Percentiles rank a stretch among this genome's conserved stretches.
phyloP scores from a whole-genome alignment of 2,888 invertebrate genomes.

The Liodrosophila aerea region DNA sequence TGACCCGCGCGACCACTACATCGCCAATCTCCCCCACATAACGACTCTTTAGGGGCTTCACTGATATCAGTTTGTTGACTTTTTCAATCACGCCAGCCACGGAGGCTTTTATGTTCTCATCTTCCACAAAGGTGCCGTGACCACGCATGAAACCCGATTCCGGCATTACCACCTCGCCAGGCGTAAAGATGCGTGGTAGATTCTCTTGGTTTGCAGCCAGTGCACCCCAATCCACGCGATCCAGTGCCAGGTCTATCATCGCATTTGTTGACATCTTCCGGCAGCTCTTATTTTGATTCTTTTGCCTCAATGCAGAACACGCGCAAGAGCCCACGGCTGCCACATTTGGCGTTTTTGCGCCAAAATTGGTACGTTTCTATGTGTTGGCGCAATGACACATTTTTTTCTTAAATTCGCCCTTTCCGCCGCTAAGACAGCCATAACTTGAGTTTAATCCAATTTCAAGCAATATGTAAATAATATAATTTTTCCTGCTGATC shows the following conservation, averaged over 20 bases:
- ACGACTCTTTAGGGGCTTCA: constrained; percentile 94
- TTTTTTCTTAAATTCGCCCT: no score
- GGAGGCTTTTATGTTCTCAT: constrained; percentile 92
- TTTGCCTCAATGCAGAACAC: constrained; percentile 26
- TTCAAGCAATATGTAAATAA: no score
- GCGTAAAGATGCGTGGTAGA: constrained; percentile 89
- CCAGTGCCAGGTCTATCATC: constrained; percentile 86
- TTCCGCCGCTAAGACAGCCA: no score
- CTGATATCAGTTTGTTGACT: constrained; percentile 96
- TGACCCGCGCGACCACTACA: constrained; percentile 96
- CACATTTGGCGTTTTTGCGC: constrained; percentile 1
- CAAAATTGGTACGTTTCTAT: no score
- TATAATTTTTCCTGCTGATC: no score
- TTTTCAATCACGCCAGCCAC: constrained; percentile 97
- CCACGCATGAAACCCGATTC: constrained; percentile 89
- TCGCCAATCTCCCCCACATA: constrained; percentile 98
- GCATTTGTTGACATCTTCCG: constrained; percentile 82
- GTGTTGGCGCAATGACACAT: no score
- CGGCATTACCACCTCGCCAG: constrained; percentile 93
- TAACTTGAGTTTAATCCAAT: no score
- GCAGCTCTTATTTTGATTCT: neutral
- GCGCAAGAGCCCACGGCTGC: constrained; percentile 4
- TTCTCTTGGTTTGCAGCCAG: constrained; percentile 83
- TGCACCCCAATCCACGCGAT: constrained; percentile 85
- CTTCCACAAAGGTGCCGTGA: constrained; percentile 96